Evolutionary conservation across 2,888 invertebrate species (phyloP).

Genomic region (Dryococelus australis): DNA sequence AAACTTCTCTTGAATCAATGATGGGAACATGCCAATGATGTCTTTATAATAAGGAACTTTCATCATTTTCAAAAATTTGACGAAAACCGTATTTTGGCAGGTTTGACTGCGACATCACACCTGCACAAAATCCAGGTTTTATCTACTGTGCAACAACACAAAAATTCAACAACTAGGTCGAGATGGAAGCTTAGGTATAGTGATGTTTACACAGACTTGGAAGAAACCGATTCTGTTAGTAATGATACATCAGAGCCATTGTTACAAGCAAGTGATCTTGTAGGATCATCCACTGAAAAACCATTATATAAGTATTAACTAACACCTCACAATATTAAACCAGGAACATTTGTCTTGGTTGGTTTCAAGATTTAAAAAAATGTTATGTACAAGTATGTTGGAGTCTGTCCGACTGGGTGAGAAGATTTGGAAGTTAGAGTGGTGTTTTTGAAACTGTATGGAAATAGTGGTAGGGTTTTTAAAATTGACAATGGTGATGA

Average conservation of each 20-base stretch:
- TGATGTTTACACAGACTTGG: not conserved
- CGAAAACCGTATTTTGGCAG: not conserved
- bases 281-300: not conserved
- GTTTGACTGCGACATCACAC: not conserved
- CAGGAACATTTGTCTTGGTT: not conserved
- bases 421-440: not conserved
- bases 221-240: not conserved
- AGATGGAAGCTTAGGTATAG: not conserved
- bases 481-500: not conserved
- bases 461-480: not conserved
- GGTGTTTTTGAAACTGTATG: not conserved
- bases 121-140: not conserved
- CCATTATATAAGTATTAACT: not conserved
- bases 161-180: not conserved
- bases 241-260: not conserved
- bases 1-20: not conserved
- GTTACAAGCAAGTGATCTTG: not conserved
- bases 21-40: not conserved
- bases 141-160: not conserved
- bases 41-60: not conserved
- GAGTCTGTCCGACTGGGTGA: not conserved
- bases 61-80: not conserved
- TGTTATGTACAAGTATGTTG: not conserved
- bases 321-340: not conserved
- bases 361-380: not conserved